Conservation (phyloP, 2,888 invertebrate species). For the Aphidoletes aphidimyza region DNA sequence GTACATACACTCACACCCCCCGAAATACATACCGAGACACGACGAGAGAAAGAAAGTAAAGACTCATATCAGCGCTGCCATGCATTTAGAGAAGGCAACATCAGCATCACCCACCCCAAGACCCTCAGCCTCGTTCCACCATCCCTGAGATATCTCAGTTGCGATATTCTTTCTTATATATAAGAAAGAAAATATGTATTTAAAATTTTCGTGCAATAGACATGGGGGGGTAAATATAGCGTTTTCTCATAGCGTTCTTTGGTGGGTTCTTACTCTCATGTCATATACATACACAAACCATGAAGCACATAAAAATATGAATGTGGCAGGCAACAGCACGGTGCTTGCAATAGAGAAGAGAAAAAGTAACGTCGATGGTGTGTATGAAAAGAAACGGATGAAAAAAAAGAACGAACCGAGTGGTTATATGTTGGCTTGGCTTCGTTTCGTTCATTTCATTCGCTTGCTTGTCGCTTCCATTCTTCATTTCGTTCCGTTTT, state of each 20-base stretch:
- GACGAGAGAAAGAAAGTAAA: too few relatives aligned
- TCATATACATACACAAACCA: too few relatives aligned
- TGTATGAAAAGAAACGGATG: conserved; percentile 46
- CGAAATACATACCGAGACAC: too few relatives aligned
- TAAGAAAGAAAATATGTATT: conserved; percentile 15
- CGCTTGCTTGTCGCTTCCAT: neutral
- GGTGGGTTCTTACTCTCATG: neutral
- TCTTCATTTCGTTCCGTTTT: too few relatives aligned
- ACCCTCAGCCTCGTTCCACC: too few relatives aligned
- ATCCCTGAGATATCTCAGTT: neutral
- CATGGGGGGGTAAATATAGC: conserved; percentile 47
- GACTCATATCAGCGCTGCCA: too few relatives aligned
- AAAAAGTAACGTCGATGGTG: neutral
- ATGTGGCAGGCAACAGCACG: neutral
- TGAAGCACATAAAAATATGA: conserved; percentile 25
- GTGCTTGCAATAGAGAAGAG: neutral
- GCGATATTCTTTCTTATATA: conserved; percentile 49
- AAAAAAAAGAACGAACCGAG: too few relatives aligned
- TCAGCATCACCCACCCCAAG: neutral
- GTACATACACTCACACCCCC: neutral
- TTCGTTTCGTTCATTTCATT: neutral
- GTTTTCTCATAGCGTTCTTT: too few relatives aligned
- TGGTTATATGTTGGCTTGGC: neutral
- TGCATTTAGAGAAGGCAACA: too few relatives aligned
- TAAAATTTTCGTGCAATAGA: conserved; percentile 41